Base-by-base conservation (phyloP, 2,888 invertebrate species). In the Imbricaverruca yamaguchii region DNA sequence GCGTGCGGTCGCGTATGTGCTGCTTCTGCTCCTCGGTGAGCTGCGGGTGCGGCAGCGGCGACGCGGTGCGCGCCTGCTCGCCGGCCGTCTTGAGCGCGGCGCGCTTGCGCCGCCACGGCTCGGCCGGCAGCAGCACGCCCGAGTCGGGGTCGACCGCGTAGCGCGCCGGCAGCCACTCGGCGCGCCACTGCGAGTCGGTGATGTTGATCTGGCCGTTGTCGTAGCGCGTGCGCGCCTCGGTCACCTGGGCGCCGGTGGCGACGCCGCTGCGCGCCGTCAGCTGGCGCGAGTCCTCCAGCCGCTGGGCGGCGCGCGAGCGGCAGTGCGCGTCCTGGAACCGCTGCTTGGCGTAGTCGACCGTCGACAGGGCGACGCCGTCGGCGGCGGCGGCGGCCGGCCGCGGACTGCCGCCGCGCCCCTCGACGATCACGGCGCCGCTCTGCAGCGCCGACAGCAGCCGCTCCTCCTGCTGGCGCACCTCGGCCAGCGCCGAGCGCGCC, bases 261-360 rank as follows among this genome's bases (percentile, higher is more conserved):
- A 83, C 69, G 74, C 81, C 80, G 80, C 82, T 67, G 82, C 83
- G 81, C 82, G 83, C 81, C 55, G 81, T 69, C 79, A 65, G 59
- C 39, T 59, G 56, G 56, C 83, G 82, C 63, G 81, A 81, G 79
- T 84, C 84, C 83, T 89, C 88, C 63, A 88, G 85, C 81, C 88
- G 85, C 84, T 88, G 88, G 82, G 88, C 87, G 9, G 87, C 87
- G 83, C 87, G 83, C 18, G 88, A 87, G 84, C 87, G 87, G 82
- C 88, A 87, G 82, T 89, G 88, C 39, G 91, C 89, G 81, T 91
- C 91, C 84, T 91, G 90, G 85, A 91, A 92, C 78, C 91, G 88
- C 80, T 90, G 90, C 85, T 92, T 92, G 59, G 91, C 92, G 85
- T 91, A 92, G 84, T 91, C 91, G 13, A 91, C 90, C 9, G 91